These are phyloP conservation scores for Dryobota labecula DNA, from an alignment of 2,888 invertebrate genomes.

Conservation along the genomic window DNA sequence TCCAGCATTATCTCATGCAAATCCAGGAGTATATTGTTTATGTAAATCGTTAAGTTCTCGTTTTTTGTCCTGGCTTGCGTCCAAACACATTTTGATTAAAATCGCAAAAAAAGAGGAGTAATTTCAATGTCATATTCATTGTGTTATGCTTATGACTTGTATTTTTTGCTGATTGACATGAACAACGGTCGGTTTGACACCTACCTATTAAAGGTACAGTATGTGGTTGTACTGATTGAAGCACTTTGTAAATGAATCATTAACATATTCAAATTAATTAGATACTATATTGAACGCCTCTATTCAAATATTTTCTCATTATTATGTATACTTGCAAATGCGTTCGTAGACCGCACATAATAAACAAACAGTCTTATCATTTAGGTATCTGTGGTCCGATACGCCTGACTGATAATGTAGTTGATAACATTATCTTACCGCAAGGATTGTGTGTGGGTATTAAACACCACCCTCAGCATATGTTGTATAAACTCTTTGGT, in stretches of 20 bases:
- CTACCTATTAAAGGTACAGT: background rate
- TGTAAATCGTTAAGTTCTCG: conserved; percentile 41
- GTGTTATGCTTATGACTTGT: conserved; percentile 30
- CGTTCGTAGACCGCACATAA: conserved; percentile 66
- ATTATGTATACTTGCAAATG: conserved; percentile 57
- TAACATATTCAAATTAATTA: conserved; percentile 31
- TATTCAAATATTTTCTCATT: conserved; percentile 39
- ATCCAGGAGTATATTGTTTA: conserved; percentile 29
- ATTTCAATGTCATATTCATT: conserved; percentile 52
- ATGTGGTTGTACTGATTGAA: conserved; percentile 1
- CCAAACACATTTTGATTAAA: conserved; percentile 48
- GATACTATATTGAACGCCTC: conserved; percentile 6
- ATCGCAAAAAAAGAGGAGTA: conserved; percentile 41
- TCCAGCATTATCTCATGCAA: conserved; percentile 24
- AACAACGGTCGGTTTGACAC: background rate
- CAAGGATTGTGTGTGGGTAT: conserved; percentile 43
- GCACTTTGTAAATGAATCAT: conserved; percentile 9
- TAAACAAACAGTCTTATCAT: conserved; percentile 77
- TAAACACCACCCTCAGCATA: conserved; percentile 42
- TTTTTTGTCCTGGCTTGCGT: conserved; percentile 49
- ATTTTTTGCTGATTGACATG: conserved; percentile 34
- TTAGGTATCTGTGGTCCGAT: conserved; percentile 74
- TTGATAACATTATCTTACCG: conserved; percentile 74
- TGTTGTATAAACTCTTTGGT: conserved; percentile 44
- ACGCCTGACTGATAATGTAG: conserved; percentile 74